Evolutionary conservation across 2,113 vertebrate species (phyloP), one percentile per base, ranked within the genome.

Genomic region (Phylloscopus trochilus): DNA sequence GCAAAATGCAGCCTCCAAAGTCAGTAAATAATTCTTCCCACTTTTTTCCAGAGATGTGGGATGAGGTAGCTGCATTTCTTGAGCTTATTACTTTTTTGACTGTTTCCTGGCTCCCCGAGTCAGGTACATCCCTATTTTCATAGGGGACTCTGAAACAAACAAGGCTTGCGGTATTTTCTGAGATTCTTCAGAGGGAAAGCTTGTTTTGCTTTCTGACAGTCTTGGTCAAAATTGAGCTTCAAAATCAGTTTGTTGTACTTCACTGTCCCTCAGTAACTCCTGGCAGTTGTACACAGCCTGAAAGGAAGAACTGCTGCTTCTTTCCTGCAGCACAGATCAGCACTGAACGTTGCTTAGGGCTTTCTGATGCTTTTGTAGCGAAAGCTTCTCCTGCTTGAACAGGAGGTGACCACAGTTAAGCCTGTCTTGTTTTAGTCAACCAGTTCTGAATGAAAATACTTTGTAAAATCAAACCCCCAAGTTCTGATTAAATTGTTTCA

Each of bases 71-170:
- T 60, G 24, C 3, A 1, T 64, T 74, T 77, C n/a, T 80, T 73
- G 59, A 85, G 24, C 13, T 14, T n/a, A 4, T 21, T 31, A 5
- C 18, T 64, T 70, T 72, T 43, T 60, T 63, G 4, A 7, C 19
- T 0, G 0, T 62, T 90, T 75, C 15, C 14, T 59, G 30, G 15
- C 24, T 47, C 15, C 8, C 5, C 8, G 12, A 15, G 17, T 74
- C 59, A 67, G 19, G 4, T 26, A 20, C 2, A 0, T n/a, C 11
- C 11, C n/a, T 69, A 0, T 62, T 67, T 80, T 64, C 22, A 21
- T 22, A 58, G 41, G 18, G 14, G 27, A 15, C 52, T 69, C 14
- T 14, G n/a, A 47, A 47, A 41, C 24, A 68, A 59, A 6, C 13
- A 12, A 46, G 20, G 15, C 53, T 68, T 47, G 47, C n/a, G n/a